A percentile compares a stretch with the other conserved stretches of the same genome.
These are phyloP conservation scores for Ditula angustiorana DNA, from an alignment of 2,888 invertebrate genomes.

Conservation along the genomic window DNA sequence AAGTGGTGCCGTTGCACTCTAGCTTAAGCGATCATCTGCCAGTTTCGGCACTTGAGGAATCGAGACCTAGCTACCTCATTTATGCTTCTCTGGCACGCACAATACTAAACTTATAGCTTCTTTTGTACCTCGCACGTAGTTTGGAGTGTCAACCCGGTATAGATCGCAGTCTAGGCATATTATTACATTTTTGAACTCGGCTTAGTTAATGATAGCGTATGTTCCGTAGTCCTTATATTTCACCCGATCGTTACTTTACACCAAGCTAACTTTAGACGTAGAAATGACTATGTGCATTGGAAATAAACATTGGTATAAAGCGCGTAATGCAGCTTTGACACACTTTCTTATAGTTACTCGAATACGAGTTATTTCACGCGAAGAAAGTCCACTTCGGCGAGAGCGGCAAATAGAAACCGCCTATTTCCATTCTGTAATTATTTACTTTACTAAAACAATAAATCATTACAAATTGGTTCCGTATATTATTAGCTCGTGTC, in stretches of 20 bases:
- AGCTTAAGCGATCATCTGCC: no score
- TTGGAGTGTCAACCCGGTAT: no score
- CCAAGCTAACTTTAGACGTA: conserved; percentile 45
- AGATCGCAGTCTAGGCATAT: no score
- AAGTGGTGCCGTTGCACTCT: no score
- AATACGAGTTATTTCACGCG: conserved; percentile 43
- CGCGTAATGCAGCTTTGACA: conserved; percentile 47
- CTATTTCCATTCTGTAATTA: neutral
- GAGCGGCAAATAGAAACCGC: conserved; percentile 47
- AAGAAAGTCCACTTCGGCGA: conserved; percentile 49
- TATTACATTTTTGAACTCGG: no score
- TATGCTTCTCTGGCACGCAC: no score
- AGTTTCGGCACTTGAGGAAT: no score
- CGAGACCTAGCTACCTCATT: no score
- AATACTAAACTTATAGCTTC: no score
- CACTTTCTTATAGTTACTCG: conserved; percentile 51
- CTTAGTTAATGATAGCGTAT: no score
- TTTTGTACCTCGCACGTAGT: no score
- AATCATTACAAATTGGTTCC: neutral
- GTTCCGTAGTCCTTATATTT: neutral
- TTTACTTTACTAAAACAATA: neutral
- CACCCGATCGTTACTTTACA: neutral
- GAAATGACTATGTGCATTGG: conserved; percentile 26
- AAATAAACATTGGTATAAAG: conserved; percentile 47
- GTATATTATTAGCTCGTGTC: neutral